Percentiles rank a stretch among this genome's conserved stretches.
Evolutionary conservation across 1,140 invertebrate genomes (phyloP).

Genomic region (Nomia melanderi): DNA sequence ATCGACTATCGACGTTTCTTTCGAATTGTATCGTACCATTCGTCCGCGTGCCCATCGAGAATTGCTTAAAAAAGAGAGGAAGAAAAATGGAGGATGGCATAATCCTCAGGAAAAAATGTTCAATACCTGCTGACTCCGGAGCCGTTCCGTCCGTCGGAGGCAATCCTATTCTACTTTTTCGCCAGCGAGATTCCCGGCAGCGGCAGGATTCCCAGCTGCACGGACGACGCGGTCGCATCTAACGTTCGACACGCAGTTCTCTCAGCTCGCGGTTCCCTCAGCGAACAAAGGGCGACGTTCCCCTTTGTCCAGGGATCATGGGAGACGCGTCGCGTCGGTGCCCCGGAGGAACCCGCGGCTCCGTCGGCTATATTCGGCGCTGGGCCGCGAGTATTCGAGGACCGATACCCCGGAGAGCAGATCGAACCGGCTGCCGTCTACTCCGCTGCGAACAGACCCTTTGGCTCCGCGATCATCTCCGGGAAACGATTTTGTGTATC

Average conservation of each 20-base stretch:
- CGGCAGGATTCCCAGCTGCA: no score
- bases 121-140: slow-evolving; percentile 36
- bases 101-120: slow-evolving; percentile 1
- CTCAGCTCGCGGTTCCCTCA: not conserved
- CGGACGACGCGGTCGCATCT: no score
- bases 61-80: no score
- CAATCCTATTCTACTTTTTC: slow-evolving; percentile 1
- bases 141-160: not conserved
- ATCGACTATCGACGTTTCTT: no score
- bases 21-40: no score
- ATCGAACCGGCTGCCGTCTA: slow-evolving; percentile 1
- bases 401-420: not conserved
- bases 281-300: not conserved
- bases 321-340: not conserved
- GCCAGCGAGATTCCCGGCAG: not conserved
- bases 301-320: not conserved
- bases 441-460: slow-evolving; percentile 13
- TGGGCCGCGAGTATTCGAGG: not conserved
- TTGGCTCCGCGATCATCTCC: not conserved
- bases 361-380: no score
- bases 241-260: no score
- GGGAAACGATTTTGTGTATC: no score
- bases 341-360: no score
- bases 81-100: not conserved
- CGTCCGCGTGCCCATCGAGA: no score